phyloP scores from a whole-genome alignment of 2,113 vertebrate species.

The Tragelaphus imberbis region DNA sequence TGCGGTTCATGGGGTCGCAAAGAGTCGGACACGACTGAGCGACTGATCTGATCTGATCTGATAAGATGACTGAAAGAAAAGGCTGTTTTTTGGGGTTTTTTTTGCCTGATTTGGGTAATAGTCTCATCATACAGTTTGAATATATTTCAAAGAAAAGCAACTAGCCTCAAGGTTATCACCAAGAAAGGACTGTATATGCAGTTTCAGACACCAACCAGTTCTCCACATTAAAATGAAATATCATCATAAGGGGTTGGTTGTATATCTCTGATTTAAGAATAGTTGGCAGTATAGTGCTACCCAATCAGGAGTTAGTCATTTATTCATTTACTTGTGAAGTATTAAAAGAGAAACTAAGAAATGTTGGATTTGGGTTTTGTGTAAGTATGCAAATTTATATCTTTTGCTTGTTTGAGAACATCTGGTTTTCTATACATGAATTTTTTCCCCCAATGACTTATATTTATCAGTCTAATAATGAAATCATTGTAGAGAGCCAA shows the following conservation, averaged over 20 bases:
- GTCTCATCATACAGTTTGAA: neutral
- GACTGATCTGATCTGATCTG: no score
- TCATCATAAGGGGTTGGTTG: neutral
- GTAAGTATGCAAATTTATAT: neutral
- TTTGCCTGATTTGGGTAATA: neutral
- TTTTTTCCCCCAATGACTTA: neutral
- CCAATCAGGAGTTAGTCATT: neutral
- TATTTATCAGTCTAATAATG: neutral
- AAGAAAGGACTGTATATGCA: neutral
- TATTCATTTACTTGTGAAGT: neutral
- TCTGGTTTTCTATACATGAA: neutral
- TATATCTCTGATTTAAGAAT: neutral
- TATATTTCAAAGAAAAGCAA: neutral
- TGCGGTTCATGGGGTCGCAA: no score
- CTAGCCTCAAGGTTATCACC: neutral
- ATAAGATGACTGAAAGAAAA: neutral
- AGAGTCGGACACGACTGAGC: no score
- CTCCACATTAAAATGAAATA: neutral
- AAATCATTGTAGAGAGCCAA: neutral
- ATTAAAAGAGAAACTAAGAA: neutral
- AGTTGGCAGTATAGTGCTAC: neutral
- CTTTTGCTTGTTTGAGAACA: neutral
- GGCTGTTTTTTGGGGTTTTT: accelerated
- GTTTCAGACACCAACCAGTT: neutral
- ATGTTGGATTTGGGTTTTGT: neutral